A percentile compares a stretch with the other conserved stretches of the same genome.
Conservation (phyloP, 2,888 invertebrate species). For the Papilio protenor region DNA sequence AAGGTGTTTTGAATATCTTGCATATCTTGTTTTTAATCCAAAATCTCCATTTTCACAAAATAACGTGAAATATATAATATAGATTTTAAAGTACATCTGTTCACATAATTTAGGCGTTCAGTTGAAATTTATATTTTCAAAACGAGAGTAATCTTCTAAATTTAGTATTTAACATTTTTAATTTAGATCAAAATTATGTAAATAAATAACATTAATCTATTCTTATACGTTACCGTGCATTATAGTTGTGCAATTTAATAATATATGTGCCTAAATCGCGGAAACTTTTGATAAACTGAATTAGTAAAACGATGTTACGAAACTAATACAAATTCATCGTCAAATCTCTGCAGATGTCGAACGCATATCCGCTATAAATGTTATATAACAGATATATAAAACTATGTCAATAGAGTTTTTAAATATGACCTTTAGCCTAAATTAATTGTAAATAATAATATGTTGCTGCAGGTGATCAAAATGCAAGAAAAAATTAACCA, state of each 20-base stretch:
- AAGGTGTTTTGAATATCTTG: too few relatives aligned
- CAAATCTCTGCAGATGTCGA: conserved; percentile 29
- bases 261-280: conserved; percentile 6
- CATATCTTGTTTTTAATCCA: too few relatives aligned
- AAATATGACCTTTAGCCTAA: conserved; percentile 18
- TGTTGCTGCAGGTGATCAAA: neutral
- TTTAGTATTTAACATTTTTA: neutral
- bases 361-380: conserved; percentile 17
- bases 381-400: conserved; percentile 28
- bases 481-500: neutral
- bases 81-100: too few relatives aligned
- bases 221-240: neutral
- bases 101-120: too few relatives aligned
- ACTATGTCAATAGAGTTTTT: neutral
- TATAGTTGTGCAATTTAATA: conserved; percentile 13
- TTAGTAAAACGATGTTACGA: conserved; percentile 36
- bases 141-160: neutral
- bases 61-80: too few relatives aligned
- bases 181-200: neutral
- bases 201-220: conserved; percentile 5
- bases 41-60: too few relatives aligned
- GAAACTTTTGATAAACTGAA: conserved; percentile 22
- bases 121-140: too few relatives aligned
- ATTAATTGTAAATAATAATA: neutral
- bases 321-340: conserved; percentile 27